These are phyloP conservation scores for Nomada flava DNA, from an alignment of 2,888 invertebrate genomes.

Conservation along the genomic window DNA sequence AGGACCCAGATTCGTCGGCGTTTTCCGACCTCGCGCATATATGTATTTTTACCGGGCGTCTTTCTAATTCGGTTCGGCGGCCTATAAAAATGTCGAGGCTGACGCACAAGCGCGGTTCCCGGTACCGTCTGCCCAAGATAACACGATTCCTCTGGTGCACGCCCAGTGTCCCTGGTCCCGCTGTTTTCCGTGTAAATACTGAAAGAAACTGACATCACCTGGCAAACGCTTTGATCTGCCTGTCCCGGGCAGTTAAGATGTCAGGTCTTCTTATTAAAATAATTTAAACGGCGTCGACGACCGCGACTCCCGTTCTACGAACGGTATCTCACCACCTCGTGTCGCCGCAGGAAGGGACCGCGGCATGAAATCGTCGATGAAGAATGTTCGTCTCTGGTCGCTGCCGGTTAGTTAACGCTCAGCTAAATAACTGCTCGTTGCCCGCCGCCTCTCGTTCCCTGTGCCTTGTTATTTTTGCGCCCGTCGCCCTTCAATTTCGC, in stretches of 20 bases:
- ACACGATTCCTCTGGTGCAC: slow-evolving; percentile 46
- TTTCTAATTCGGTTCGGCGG: slow-evolving; percentile 77
- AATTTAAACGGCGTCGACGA: slow-evolving; percentile 68
- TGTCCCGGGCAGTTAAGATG: slow-evolving; percentile 78
- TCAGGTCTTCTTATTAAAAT: slow-evolving; percentile 80
- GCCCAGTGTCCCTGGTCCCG: slow-evolving; percentile 20
- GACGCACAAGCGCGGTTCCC: slow-evolving; percentile 68
- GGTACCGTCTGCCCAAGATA: slow-evolving; percentile 64
- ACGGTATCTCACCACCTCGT: slow-evolving; percentile 27
- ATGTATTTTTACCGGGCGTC: slow-evolving; percentile 53
- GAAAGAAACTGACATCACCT: slow-evolving; percentile 75
- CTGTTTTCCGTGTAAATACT: slow-evolving; percentile 79
- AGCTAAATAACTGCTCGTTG: slow-evolving; percentile 40
- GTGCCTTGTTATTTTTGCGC: slow-evolving; percentile 43
- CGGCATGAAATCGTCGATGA: slow-evolving; percentile 53
- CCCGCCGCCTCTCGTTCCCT: background rate
- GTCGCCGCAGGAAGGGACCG: slow-evolving; percentile 26
- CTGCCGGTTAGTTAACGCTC: slow-evolving; percentile 52
- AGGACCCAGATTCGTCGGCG: slow-evolving; percentile 14
- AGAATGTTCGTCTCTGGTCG: slow-evolving; percentile 33
- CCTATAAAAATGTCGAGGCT: slow-evolving; percentile 80
- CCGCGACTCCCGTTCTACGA: slow-evolving; percentile 48
- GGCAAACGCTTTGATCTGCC: slow-evolving; percentile 78
- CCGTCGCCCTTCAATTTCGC: slow-evolving; percentile 45
- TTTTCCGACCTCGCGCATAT: background rate